Evolutionary conservation across 2,113 vertebrate species (phyloP).

Genomic region (Sinosuthora webbiana): DNA sequence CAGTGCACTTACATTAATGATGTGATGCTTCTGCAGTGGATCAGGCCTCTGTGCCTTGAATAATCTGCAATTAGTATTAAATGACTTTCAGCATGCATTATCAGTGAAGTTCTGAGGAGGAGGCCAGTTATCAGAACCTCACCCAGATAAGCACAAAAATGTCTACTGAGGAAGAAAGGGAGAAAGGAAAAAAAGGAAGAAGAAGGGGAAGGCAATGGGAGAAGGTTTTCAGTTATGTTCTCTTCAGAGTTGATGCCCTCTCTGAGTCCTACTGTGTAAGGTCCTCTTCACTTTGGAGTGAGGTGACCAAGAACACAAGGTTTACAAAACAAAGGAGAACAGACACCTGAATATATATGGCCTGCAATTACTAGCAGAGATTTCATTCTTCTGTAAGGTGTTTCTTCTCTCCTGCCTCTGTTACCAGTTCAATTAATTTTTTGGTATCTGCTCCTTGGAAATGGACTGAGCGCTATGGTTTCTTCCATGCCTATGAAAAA

Average conservation of each 20-base stretch:
- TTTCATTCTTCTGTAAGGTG: neutral
- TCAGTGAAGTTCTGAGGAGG: neutral
- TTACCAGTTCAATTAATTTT: neutral
- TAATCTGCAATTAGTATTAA: neutral
- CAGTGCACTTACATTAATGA: neutral
- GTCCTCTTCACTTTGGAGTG: neutral
- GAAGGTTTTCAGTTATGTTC: neutral
- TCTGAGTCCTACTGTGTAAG: neutral
- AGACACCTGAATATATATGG: neutral
- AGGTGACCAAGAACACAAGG: neutral
- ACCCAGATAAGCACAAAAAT: neutral
- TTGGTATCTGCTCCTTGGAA: neutral
- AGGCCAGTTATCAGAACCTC: neutral
- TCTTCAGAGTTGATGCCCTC: neutral
- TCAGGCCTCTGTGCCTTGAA: neutral
- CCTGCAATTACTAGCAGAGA: neutral
- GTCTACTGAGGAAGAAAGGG: neutral
- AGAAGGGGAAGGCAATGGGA: neutral
- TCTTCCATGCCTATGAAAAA: neutral
- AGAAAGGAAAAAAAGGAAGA: neutral
- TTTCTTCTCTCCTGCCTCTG: neutral
- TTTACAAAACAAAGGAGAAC: neutral
- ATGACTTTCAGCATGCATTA: neutral
- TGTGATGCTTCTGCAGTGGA: neutral
- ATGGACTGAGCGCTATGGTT: fast-evolving